A percentile compares a stretch with the other conserved stretches of the same genome.
phyloP scores from a whole-genome alignment of 2,797 vertebrate species.

The Triplophysa yarkandensis region DNA sequence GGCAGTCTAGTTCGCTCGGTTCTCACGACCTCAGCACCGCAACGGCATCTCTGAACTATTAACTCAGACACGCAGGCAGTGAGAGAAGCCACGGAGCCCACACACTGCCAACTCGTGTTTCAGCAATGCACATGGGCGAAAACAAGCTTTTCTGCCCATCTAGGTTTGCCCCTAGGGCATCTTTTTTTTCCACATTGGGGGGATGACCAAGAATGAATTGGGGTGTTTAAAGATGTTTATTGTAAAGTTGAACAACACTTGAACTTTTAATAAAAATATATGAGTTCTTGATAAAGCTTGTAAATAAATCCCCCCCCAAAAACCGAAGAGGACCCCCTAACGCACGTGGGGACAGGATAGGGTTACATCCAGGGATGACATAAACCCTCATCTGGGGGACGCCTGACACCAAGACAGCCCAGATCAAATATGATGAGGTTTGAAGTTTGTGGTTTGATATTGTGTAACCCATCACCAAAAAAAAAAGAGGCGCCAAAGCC shows the following conservation, averaged over 20 bases:
- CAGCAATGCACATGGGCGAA: slow-evolving; percentile 60
- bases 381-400: background rate
- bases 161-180: slow-evolving; percentile 55
- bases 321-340: slow-evolving; percentile 56
- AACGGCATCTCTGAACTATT: slow-evolving; percentile 79
- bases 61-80: slow-evolving; percentile 75
- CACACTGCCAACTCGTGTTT: slow-evolving; percentile 74
- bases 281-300: no score
- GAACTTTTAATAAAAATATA: background rate
- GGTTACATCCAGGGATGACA: slow-evolving; percentile 63
- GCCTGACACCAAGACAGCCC: background rate
- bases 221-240: background rate
- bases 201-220: background rate
- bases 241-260: no score
- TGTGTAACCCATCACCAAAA: background rate
- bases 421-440: background rate
- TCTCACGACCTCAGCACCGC: slow-evolving; percentile 88
- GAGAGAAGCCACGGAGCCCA: slow-evolving; percentile 72
- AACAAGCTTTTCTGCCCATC: slow-evolving; percentile 51
- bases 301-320: no score
- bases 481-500: slow-evolving; percentile 48
- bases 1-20: slow-evolving; percentile 81
- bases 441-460: slow-evolving; percentile 24
- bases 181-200: background rate
- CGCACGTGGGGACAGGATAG: slow-evolving; percentile 61